Evolutionary conservation across 2,888 invertebrate genomes (phyloP), one percentile per base, ranked within the genome.

Genomic region (Drosophila anomalipes): DNA sequence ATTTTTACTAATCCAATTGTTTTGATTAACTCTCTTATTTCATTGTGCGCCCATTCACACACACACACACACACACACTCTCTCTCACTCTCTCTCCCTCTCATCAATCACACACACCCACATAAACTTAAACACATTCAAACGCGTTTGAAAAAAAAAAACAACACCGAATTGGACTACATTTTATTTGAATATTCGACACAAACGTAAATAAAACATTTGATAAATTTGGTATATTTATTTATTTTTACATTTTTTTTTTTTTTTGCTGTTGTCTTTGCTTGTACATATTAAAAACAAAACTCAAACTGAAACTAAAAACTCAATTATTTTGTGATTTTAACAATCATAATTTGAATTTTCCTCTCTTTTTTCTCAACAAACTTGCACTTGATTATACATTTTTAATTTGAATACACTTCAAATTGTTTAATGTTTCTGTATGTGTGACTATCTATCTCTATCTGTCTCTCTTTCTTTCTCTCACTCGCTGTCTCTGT

Each of bases 11-110:
- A 91, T 91, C 88, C 86, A 80, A 79, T 77, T 91, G 79, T 82
- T 87, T 86, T 80, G 64, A 88, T 86, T 91, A 83, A 85, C 81
- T 91, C 90, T 89, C 86, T 87, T 90, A 71, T 82, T 90, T 81
- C 89, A 81, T 85, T 89, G 77, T 82, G 77, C 88, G 77, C 72
- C 77, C 82, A 72, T 56, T 66, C 41, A 67, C 54, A 56, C 54
- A 47, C n/a, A 19, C 59, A 59, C 26, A 62, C 65, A 54, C 22
- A 37, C 51, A 26, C n/a, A 2, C 39, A 9, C 19, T 10, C 39
- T 41, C 39, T 41, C 19, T 39, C n/a, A n/a, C 39, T 47, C 47
- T 19, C 19, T 30, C 52, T 19, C 30, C 12, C 60, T 67, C 44
- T 61, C 72, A 71, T 54, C 57, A 41, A 74, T 19, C 64, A 71